Evolutionary conservation across 35 echinoderm and acorn worm genomes (phyloP), one percentile per base, ranked within the genome.

Genomic region (Anneissia japonica): DNA sequence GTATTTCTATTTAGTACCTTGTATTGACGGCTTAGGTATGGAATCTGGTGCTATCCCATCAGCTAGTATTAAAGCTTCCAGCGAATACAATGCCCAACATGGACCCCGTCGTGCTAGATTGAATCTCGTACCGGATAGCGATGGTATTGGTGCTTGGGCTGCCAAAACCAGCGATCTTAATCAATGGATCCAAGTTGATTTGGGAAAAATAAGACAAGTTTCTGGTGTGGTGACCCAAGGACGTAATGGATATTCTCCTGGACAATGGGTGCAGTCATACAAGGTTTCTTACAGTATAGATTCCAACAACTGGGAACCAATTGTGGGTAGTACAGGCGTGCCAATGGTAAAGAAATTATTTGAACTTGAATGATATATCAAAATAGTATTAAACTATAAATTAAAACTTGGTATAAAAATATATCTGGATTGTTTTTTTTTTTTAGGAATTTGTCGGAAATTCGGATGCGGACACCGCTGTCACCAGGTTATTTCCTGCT

Each of bases 91-190:
- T 64, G 19, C 5, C 51, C 51, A 64, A 64, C 51, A 64, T 64
- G 51, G 51, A 19, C 9, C 51, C 26, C 51, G 21, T 64, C 51
- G 51, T 64, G 51, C 9, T 12, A 64, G 19, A 64, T 64, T 64
- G 51, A 64, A 64, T 64, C 11, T 23, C 26, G 51, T 19, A 32
- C 37, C 76, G 7, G 76, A 38, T 79, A 79, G 17, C 30, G 37
- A 35, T 79, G 76, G 51, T 23, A 64, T 64, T 64, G 75, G 75
- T 77, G 75, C 75, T 13, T 77, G 75, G 75, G 75, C 75, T 9
- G 35, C 75, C 32, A 37, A 11, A 35, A 37, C 6, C 12, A 77
- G 33, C 26, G 75, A 77, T 77, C 31, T 4, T 12, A 77, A 77
- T 37, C 75, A 77, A 26, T 77, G 75, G 75, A 77, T 77, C 1